Evolutionary conservation across 1,140 invertebrate genomes (phyloP).

Genomic region (Apocrypta bakeri): DNA sequence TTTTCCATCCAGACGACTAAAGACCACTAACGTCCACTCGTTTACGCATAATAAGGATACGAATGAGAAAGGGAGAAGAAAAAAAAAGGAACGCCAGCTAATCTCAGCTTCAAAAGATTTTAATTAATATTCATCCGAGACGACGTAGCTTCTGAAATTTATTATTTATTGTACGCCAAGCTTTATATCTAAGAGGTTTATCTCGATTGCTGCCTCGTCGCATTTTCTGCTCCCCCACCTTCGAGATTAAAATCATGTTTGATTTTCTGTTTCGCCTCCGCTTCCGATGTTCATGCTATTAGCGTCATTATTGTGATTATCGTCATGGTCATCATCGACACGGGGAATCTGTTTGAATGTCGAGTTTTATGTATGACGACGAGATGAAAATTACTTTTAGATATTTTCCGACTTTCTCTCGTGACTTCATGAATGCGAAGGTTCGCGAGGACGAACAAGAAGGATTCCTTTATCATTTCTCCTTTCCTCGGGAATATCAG

Average conservation of each 20-base stretch:
- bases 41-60: background rate
- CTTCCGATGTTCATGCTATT: background rate
- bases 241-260: background rate
- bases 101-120: background rate
- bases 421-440: background rate
- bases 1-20: too few relatives aligned
- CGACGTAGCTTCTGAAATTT: background rate
- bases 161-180: background rate
- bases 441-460: background rate
- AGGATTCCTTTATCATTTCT: background rate
- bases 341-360: too few relatives aligned
- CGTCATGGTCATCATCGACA: background rate
- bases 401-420: background rate
- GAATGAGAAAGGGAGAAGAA: background rate
- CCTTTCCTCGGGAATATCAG: background rate
- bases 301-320: background rate
- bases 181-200: background rate
- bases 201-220: background rate
- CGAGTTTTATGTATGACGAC: background rate
- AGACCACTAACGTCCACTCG: background rate
- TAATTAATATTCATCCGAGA: background rate
- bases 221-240: background rate
- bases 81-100: background rate
- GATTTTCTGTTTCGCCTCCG: background rate
- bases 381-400: background rate